phyloP scores from a whole-genome alignment of 2,888 invertebrate genomes.

The Cerceris ruficornis region DNA sequence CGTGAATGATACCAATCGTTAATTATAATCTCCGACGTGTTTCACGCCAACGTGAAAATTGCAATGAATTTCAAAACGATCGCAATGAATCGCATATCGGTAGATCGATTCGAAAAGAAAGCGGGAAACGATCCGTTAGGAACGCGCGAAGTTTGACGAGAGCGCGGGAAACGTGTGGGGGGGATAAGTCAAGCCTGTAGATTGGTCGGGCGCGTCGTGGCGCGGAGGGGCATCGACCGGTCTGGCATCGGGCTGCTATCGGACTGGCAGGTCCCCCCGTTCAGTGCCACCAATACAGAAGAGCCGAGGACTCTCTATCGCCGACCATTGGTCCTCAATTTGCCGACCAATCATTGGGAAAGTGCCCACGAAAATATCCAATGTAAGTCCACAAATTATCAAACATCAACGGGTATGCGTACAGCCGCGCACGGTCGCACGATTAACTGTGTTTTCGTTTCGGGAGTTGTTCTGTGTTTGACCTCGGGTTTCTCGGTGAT shows the following conservation, averaged over 20 bases:
- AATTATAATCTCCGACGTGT: no score
- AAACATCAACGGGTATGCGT: constrained; percentile 79
- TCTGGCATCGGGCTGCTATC: constrained; percentile 77
- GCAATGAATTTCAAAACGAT: no score
- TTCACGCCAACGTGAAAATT: no score
- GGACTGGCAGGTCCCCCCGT: constrained; percentile 79
- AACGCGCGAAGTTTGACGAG: constrained; percentile 61
- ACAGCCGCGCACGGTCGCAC: constrained; percentile 54
- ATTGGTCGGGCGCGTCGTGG: constrained; percentile 69
- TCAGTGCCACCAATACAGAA: constrained; percentile 89
- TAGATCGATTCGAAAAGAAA: constrained; percentile 44
- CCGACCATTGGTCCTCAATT: constrained; percentile 93
- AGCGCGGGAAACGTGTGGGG: constrained; percentile 59
- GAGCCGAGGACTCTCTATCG: constrained; percentile 86
- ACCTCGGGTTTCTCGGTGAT: constrained; percentile 37
- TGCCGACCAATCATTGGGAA: constrained; percentile 95
- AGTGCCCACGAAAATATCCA: constrained; percentile 88
- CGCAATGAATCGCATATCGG: neutral
- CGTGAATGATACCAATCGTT: no score
- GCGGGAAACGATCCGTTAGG: constrained; percentile 43
- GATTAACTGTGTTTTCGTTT: constrained; percentile 59
- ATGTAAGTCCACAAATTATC: constrained; percentile 90
- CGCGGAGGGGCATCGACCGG: constrained; percentile 78
- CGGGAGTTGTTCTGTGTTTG: constrained; percentile 28
- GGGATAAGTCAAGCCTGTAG: constrained; percentile 60